Percentiles rank a stretch among this genome's conserved stretches.
phyloP scores from a whole-genome alignment of 2,888 invertebrate species.

The Bugulina stolonifera region DNA sequence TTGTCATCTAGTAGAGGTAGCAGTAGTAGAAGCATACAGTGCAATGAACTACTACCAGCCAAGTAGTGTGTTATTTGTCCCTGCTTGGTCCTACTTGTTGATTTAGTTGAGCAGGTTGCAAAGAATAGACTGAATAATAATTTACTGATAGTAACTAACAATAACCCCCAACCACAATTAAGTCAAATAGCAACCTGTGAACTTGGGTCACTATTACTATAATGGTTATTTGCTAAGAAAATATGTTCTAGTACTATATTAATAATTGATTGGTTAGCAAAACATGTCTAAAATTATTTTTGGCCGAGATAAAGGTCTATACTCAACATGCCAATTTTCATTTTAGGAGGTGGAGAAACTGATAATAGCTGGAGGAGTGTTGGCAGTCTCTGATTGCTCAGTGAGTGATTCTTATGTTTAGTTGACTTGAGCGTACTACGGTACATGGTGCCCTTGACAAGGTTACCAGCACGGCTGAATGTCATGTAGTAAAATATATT shows the following conservation, averaged over 20 bases:
- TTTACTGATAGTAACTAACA: not conserved
- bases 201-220: not conserved
- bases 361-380: slow-evolving; percentile 7
- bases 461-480: too few species aligned
- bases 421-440: too few species aligned
- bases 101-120: too few species aligned
- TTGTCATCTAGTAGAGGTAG: too few species aligned
- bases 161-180: not conserved
- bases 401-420: not conserved
- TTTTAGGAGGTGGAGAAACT: slow-evolving; percentile 23
- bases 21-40: too few species aligned
- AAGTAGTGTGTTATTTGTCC: too few species aligned
- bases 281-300: not conserved
- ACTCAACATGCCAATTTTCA: not conserved
- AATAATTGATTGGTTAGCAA: not conserved
- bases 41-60: too few species aligned
- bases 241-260: not conserved
- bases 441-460: too few species aligned
- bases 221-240: not conserved
- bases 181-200: not conserved
- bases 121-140: too few species aligned
- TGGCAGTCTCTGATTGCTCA: not conserved
- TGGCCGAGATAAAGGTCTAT: not conserved
- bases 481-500: too few species aligned
- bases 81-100: too few species aligned